Evolutionary conservation across 2,888 invertebrate species (phyloP).

Genomic region (Abscondita cerata): DNA sequence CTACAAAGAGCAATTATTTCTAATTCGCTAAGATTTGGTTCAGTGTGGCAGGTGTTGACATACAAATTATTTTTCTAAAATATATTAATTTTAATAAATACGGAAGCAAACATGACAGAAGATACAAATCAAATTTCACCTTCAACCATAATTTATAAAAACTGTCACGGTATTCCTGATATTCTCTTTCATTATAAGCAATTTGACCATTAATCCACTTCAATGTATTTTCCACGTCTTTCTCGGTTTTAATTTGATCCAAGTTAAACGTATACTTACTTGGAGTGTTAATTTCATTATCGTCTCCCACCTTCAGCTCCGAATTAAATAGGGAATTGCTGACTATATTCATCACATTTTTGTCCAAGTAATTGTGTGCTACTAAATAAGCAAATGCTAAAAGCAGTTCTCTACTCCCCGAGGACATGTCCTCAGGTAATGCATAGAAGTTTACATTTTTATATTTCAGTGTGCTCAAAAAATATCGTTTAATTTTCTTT

Average conservation of each 20-base stretch:
- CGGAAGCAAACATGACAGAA: too few relatives aligned
- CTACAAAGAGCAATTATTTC: conserved; percentile 38
- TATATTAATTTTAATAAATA: neutral
- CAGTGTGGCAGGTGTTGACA: neutral
- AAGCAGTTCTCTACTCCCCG: conserved; percentile 50
- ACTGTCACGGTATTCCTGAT: conserved; percentile 7
- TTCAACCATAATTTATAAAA: conserved; percentile 16
- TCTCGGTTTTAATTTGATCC: conserved; percentile 16
- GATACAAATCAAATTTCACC: conserved; percentile 7
- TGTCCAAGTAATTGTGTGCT: conserved; percentile 46
- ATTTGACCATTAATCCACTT: conserved; percentile 32
- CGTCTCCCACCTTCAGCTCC: neutral
- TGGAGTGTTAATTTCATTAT: neutral
- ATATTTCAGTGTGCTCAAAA: conserved; percentile 52
- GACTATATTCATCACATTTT: conserved; percentile 43
- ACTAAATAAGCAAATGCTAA: conserved; percentile 55
- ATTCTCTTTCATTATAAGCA: conserved; percentile 13
- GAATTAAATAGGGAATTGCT: conserved; percentile 33
- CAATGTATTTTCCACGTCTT: conserved; percentile 23
- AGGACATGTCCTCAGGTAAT: conserved; percentile 42
- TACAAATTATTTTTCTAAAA: neutral
- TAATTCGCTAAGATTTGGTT: conserved; percentile 11
- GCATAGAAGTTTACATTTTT: conserved; percentile 53
- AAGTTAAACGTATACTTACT: conserved; percentile 16
- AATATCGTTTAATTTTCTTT: conserved; percentile 48